A percentile compares a stretch with the other conserved stretches of the same genome.
phyloP scores from a whole-genome alignment of 2,888 invertebrate species.

The Andrena fulva region DNA sequence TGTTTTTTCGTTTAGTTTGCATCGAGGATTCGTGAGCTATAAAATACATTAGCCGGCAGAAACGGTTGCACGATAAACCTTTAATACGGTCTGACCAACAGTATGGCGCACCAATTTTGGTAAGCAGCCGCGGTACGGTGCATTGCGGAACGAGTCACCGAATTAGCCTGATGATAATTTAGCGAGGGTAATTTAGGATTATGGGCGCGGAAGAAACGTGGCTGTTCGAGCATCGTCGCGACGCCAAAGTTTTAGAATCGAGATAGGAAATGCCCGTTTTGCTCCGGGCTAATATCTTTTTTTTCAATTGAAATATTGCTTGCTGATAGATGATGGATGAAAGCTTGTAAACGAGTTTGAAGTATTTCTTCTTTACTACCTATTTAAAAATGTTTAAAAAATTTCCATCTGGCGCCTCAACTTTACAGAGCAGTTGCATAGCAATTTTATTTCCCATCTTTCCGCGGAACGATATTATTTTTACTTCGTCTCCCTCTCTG shows the following conservation, averaged over 20 bases:
- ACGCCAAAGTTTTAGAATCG: neutral
- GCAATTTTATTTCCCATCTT: too few relatives aligned
- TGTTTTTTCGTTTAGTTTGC: constrained; percentile 6
- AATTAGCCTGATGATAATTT: constrained; percentile 49
- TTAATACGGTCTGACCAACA: constrained; percentile 29
- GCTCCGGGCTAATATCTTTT: neutral
- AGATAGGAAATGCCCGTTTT: neutral
- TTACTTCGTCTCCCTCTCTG: too few relatives aligned
- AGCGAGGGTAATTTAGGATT: constrained; percentile 37
- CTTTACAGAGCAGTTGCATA: too few relatives aligned
- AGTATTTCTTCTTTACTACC: too few relatives aligned
- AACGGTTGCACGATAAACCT: constrained; percentile 33
- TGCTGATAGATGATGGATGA: neutral
- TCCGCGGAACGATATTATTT: too few relatives aligned
- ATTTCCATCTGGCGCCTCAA: too few relatives aligned
- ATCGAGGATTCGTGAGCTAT: constrained; percentile 1
- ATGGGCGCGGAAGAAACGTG: neutral
- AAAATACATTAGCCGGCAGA: constrained; percentile 18
- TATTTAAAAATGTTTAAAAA: too few relatives aligned
- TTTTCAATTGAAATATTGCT: constrained; percentile 12
- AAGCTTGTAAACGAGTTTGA: too few relatives aligned
- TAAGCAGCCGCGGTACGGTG: constrained; percentile 4
- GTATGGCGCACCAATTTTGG: constrained; percentile 57
- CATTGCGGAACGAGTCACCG: constrained; percentile 49
- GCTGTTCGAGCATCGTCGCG: neutral